A percentile compares a stretch with the other conserved stretches of the same genome.
Conservation (phyloP, 2,888 invertebrate species). For the Xanthorhoe spadicearia region DNA sequence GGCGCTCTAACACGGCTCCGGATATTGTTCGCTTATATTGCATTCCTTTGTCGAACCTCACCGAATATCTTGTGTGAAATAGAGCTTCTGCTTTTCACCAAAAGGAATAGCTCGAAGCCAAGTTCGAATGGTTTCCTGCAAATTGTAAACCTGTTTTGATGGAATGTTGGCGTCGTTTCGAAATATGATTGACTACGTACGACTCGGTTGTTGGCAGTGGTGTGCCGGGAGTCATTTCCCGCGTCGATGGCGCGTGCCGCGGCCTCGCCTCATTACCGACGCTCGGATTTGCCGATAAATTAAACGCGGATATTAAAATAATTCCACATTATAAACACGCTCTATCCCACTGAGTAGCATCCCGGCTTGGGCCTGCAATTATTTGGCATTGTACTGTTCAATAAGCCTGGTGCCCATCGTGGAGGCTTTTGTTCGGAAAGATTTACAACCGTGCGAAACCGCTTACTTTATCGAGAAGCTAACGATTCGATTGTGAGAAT, state of each 20-base stretch:
- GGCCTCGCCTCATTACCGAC: conserved; percentile 4
- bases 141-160: not conserved
- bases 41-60: conserved; percentile 23
- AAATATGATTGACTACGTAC: not conserved
- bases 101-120: conserved; percentile 9
- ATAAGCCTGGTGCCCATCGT: not conserved
- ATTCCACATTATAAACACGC: conserved; percentile 18
- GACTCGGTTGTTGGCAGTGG: not conserved
- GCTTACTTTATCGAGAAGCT: conserved; percentile 9
- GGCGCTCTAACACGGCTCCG: conserved; percentile 2
- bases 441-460: not conserved
- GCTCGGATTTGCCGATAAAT: conserved; percentile 6
- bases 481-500: conserved; percentile 12
- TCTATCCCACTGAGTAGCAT: not conserved
- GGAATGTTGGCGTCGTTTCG: not conserved
- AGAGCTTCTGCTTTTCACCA: conserved; percentile 18
- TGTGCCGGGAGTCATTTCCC: not conserved
- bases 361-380: conserved; percentile 2
- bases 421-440: conserved; percentile 2
- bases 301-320: conserved; percentile 19
- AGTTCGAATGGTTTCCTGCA: not conserved
- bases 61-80: conserved; percentile 23
- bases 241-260: not conserved
- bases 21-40: conserved; percentile 25
- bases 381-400: not conserved